A percentile compares a stretch with the other conserved stretches of the same genome.
These are phyloP conservation scores for Criorhina ranunculi DNA, from an alignment of 2,888 invertebrate genomes.

Conservation along the genomic window DNA sequence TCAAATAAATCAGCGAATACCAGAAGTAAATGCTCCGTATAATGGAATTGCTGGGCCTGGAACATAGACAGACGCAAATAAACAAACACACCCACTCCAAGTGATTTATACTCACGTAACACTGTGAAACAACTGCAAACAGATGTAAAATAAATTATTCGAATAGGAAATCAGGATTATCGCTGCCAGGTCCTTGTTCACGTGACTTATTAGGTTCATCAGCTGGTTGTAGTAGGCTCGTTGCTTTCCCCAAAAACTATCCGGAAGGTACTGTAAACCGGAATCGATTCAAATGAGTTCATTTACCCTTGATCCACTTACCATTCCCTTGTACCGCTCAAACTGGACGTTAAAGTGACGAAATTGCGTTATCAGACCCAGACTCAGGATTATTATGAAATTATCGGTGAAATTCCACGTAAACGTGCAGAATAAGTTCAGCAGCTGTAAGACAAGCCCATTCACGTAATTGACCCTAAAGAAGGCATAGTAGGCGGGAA, in stretches of 20 bases:
- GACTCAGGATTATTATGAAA: slow-evolving; percentile 88
- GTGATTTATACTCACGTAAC: slow-evolving; percentile 86
- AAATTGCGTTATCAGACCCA: slow-evolving; percentile 87
- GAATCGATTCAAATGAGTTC: slow-evolving; percentile 3
- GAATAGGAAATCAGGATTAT: slow-evolving; percentile 88
- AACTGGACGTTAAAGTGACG: slow-evolving; percentile 85
- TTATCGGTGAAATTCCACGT: slow-evolving; percentile 89
- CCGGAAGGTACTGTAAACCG: slow-evolving; percentile 85
- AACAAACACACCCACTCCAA: too few relatives aligned
- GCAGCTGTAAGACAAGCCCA: slow-evolving; percentile 84
- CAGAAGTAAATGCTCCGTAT: slow-evolving; percentile 85
- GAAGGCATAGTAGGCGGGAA: slow-evolving; percentile 86
- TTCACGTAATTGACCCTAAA: slow-evolving; percentile 85
- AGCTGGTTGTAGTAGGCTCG: slow-evolving; percentile 86
- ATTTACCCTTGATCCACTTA: slow-evolving; percentile 23
- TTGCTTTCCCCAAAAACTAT: slow-evolving; percentile 87
- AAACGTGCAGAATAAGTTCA: slow-evolving; percentile 85
- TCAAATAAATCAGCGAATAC: slow-evolving; percentile 85
- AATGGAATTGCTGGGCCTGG: slow-evolving; percentile 82
- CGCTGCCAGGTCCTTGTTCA: slow-evolving; percentile 86
- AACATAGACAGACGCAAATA: slow-evolving; percentile 1
- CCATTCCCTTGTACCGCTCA: slow-evolving; percentile 68
- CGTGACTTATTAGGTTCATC: slow-evolving; percentile 85
- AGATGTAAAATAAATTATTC: slow-evolving; percentile 89
- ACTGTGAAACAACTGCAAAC: slow-evolving; percentile 88